phyloP scores from a whole-genome alignment of 1,140 invertebrate species.

The Brachionus paranguensis region DNA sequence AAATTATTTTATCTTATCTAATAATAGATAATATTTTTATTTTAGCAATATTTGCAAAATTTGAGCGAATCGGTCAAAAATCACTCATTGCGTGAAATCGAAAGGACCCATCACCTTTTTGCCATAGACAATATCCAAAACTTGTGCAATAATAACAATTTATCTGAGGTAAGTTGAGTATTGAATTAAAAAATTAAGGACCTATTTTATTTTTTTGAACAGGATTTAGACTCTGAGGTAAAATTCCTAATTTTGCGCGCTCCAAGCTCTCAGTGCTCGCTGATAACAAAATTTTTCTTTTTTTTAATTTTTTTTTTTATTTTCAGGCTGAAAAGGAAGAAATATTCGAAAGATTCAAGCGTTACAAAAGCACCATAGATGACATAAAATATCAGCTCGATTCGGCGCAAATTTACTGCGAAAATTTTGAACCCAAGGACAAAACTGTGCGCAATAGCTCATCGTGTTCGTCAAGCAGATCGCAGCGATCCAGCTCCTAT shows the following conservation, averaged over 20 bases:
- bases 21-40: not conserved
- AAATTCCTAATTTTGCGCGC: not conserved
- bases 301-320: not conserved
- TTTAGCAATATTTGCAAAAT: conserved; percentile 23
- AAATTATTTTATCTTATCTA: not conserved
- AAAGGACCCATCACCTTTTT: conserved; percentile 26
- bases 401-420: not conserved
- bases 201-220: not conserved
- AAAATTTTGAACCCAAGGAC: not conserved
- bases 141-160: not conserved
- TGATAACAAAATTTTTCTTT: not conserved
- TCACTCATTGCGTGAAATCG: conserved; percentile 25
- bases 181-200: not conserved
- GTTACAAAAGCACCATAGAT: conserved; percentile 12
- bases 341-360: not conserved
- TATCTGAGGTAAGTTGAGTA: not conserved
- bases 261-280: not conserved
- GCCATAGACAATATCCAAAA: conserved; percentile 28
- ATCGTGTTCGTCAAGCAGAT: conserved; percentile 9
- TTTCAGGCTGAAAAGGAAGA: conserved; percentile 8
- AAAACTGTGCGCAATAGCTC: not conserved
- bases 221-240: not conserved
- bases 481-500: not conserved
- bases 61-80: conserved; percentile 17
- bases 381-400: conserved; percentile 4